phyloP scores from a whole-genome alignment of 1,140 invertebrate species.

The Limonius californicus region DNA sequence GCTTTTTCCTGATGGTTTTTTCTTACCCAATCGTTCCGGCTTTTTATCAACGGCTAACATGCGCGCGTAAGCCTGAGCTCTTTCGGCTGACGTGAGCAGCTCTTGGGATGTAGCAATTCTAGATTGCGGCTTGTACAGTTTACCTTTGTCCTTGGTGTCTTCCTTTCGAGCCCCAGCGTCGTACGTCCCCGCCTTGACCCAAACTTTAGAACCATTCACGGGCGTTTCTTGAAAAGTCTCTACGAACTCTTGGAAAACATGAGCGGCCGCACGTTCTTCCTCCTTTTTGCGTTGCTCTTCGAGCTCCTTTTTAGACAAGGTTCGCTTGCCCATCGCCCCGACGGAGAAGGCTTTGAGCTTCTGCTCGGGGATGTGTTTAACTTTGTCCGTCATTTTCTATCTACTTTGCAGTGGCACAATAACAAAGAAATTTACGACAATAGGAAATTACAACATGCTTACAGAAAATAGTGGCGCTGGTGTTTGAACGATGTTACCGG shows the following conservation, averaged over 20 bases:
- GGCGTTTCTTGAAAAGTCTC: slow-evolving; percentile 92
- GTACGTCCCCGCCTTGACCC: slow-evolving; percentile 95
- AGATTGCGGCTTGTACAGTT: slow-evolving; percentile 90
- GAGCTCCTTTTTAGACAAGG: slow-evolving; percentile 78
- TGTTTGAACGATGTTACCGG: too few species aligned
- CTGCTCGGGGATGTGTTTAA: slow-evolving; percentile 62
- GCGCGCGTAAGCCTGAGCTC: slow-evolving; percentile 69
- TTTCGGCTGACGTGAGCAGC: slow-evolving; percentile 49
- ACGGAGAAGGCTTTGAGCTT: slow-evolving; percentile 81
- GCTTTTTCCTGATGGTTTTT: slow-evolving; percentile 84
- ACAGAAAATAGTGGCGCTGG: too few species aligned
- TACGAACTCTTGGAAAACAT: slow-evolving; percentile 96
- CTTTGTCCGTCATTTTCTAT: slow-evolving; percentile 7
- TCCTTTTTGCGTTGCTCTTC: slow-evolving; percentile 88
- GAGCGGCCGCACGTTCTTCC: slow-evolving; percentile 79
- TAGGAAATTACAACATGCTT: too few species aligned
- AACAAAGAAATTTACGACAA: too few species aligned
- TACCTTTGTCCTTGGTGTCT: slow-evolving; percentile 84
- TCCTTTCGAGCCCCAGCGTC: slow-evolving; percentile 91
- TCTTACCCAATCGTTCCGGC: slow-evolving; percentile 65
- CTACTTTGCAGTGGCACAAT: too few species aligned
- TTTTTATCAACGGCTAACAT: slow-evolving; percentile 61
- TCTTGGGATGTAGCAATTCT: slow-evolving; percentile 57
- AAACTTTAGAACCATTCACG: slow-evolving; percentile 78
- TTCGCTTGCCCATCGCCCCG: slow-evolving; percentile 75